Evolutionary conservation across 2,113 vertebrate genomes (phyloP).

Genomic region (chimpanzee (Pan troglodytes)): NHGRI_mPanTro3-v2.1_pri NC_086015.1:73581501-73582000

Average conservation of each 20-base stretch:
- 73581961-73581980: too few relatives aligned
- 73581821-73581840: background rate
- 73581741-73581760: background rate
- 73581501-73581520: background rate
- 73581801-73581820: background rate
- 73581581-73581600: background rate
- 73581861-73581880: too few relatives aligned
- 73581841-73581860: too few relatives aligned
- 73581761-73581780: background rate
- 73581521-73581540: background rate
- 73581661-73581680: background rate
- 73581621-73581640: background rate
- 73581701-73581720: background rate
- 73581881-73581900: too few relatives aligned
- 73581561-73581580: background rate
- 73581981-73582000: too few relatives aligned
- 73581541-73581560: background rate
- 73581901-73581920: too few relatives aligned
- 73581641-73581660: background rate
- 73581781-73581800: background rate
- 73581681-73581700: background rate
- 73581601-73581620: background rate
- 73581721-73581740: background rate
- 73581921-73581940: too few relatives aligned
- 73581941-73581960: too few relatives aligned